phyloP scores from a whole-genome alignment of 1,140 invertebrate genomes.

The Eciton burchellii region DNA sequence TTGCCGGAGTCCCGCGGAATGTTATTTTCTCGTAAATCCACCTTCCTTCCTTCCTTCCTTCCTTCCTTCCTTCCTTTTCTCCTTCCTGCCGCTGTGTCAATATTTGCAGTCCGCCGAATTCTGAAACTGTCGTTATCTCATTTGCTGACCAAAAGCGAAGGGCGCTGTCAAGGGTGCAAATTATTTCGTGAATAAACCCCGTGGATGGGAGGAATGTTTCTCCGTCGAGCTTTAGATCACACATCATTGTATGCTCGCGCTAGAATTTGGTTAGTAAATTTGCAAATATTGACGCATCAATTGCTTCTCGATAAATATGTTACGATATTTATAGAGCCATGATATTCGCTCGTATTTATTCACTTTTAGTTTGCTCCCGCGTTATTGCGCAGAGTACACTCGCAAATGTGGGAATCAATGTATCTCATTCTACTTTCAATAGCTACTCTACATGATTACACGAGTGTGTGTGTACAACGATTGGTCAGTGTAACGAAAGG shows the following conservation, averaged over 20 bases:
- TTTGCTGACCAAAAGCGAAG: slow-evolving; percentile 19
- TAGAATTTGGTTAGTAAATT: too few relatives aligned
- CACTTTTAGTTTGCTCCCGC: slow-evolving; percentile 1
- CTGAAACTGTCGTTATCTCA: slow-evolving; percentile 11
- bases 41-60: slow-evolving; percentile 5
- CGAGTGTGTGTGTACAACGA: too few relatives aligned
- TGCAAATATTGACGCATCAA: neutral
- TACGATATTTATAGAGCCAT: neutral
- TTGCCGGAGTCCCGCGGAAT: slow-evolving; percentile 10
- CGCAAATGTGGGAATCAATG: slow-evolving; percentile 15
- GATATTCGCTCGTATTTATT: slow-evolving; percentile 4
- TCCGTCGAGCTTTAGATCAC: neutral
- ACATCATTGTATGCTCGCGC: neutral
- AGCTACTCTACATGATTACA: slow-evolving; percentile 3
- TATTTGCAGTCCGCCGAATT: slow-evolving; percentile 49
- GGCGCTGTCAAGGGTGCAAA: slow-evolving; percentile 8
- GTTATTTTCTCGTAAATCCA: slow-evolving; percentile 52
- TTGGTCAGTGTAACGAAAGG: slow-evolving; percentile 1
- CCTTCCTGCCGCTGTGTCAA: slow-evolving; percentile 33
- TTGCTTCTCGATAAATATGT: neutral
- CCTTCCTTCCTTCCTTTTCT: neutral
- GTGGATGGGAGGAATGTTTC: neutral
- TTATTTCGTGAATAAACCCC: slow-evolving; percentile 33
- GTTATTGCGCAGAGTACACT: neutral
- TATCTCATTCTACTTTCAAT: neutral